phyloP scores from a whole-genome alignment of 2,113 vertebrate genomes.

The Gnathonemus echidnorhynchus region DNA sequence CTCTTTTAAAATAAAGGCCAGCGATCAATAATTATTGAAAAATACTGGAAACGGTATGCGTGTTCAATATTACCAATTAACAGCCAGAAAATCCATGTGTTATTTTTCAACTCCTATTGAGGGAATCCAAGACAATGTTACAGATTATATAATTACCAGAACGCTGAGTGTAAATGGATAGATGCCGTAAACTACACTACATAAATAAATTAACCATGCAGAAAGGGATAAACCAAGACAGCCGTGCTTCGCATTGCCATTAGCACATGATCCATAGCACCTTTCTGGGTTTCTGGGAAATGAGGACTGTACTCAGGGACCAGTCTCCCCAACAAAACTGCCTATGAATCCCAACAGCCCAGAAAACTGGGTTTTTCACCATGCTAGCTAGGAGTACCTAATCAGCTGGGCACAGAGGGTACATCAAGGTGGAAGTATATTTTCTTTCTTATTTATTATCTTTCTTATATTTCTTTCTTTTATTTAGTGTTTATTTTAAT shows the following conservation, averaged over 20 bases:
- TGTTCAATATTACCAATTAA: not conserved
- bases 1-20: not conserved
- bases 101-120: not conserved
- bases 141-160: not conserved
- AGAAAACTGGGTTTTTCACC: not conserved
- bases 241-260: not conserved
- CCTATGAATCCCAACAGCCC: not conserved
- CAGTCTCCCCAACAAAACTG: not conserved
- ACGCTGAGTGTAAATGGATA: not conserved
- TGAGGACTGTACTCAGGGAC: not conserved
- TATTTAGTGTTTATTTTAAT: not conserved
- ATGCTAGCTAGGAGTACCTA: not conserved
- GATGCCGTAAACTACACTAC: not conserved
- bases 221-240: not conserved
- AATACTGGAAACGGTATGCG: not conserved
- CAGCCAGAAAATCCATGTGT: not conserved
- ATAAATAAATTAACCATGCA: not conserved
- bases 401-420: not conserved
- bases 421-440: not conserved
- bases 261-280: not conserved
- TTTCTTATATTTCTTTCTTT: not conserved
- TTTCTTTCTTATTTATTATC: not conserved
- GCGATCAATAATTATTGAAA: not conserved
- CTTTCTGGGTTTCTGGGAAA: not conserved
- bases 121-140: not conserved